phyloP scores from a whole-genome alignment of 1,140 invertebrate species.

The Drosophila dunni region DNA sequence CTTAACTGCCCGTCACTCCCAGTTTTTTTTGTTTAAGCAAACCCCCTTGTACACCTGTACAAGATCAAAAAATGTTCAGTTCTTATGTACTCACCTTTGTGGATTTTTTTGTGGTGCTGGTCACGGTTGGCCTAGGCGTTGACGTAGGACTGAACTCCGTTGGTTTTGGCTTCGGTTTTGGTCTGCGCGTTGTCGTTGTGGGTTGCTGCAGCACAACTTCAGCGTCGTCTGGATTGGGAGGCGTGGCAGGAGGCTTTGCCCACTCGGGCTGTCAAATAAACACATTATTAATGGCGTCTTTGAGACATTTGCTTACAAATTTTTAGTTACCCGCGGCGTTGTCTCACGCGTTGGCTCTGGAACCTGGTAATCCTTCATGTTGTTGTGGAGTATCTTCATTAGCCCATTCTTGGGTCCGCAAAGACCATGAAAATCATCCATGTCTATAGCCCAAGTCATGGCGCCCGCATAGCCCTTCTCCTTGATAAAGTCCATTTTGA shows the following conservation, averaged over 20 bases:
- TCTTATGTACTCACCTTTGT: slow-evolving; percentile 56
- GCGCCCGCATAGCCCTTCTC: slow-evolving; percentile 92
- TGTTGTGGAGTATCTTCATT: slow-evolving; percentile 89
- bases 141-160: slow-evolving; percentile 59
- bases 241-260: slow-evolving; percentile 88
- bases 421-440: slow-evolving; percentile 93
- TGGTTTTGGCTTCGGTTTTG: slow-evolving; percentile 76
- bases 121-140: slow-evolving; percentile 45
- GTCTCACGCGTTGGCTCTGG: slow-evolving; percentile 88
- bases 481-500: slow-evolving; percentile 95
- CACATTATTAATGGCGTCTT: slow-evolving; percentile 13
- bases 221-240: slow-evolving; percentile 84
- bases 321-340: slow-evolving; percentile 88
- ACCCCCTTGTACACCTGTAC: too few relatives aligned
- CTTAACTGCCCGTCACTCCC: too few relatives aligned
- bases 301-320: slow-evolving; percentile 39
- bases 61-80: too few relatives aligned
- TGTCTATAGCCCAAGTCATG: slow-evolving; percentile 96
- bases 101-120: slow-evolving; percentile 66
- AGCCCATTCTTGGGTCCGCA: slow-evolving; percentile 91
- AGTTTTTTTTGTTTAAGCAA: too few relatives aligned
- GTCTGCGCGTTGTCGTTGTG: slow-evolving; percentile 78
- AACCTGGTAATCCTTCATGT: slow-evolving; percentile 91
- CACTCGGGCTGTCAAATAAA: slow-evolving; percentile 87
- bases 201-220: slow-evolving; percentile 54